Evolutionary conservation across 2,113 vertebrate species (phyloP).

Genomic region (Platysteira castanea): DNA sequence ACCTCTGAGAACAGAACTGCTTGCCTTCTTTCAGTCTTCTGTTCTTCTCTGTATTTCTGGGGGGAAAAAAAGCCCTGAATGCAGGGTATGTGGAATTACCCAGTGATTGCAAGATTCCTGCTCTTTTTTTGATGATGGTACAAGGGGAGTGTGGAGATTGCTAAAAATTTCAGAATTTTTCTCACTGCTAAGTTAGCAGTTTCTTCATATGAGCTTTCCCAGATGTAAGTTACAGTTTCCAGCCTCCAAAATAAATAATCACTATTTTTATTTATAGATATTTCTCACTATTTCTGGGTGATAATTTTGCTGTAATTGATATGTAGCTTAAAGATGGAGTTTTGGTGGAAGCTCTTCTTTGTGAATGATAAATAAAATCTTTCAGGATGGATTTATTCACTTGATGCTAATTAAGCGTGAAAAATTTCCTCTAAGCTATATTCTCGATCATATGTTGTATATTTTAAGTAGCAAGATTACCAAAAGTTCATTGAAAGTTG

Average conservation of each 20-base stretch:
- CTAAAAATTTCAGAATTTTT: background rate
- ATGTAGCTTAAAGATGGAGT: background rate
- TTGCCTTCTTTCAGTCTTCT: background rate
- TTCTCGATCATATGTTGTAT: background rate
- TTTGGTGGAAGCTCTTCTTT: background rate
- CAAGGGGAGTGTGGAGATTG: background rate
- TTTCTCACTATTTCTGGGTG: background rate
- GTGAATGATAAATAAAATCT: background rate
- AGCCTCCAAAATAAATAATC: background rate
- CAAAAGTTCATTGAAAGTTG: background rate
- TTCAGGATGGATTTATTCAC: background rate
- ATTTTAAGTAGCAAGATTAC: background rate
- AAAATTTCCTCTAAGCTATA: background rate
- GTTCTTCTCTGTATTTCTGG: background rate
- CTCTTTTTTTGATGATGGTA: background rate
- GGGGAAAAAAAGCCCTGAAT: background rate
- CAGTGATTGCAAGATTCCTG: background rate
- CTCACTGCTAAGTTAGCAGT: background rate
- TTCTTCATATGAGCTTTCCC: background rate
- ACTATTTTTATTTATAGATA: background rate
- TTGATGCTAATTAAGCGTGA: background rate
- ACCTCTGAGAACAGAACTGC: background rate
- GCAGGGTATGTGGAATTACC: background rate
- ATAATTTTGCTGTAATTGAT: background rate
- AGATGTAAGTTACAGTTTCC: background rate